These are phyloP conservation scores for Calcarius ornatus DNA, from an alignment of 2,113 vertebrate species.

Conservation along the genomic window DNA sequence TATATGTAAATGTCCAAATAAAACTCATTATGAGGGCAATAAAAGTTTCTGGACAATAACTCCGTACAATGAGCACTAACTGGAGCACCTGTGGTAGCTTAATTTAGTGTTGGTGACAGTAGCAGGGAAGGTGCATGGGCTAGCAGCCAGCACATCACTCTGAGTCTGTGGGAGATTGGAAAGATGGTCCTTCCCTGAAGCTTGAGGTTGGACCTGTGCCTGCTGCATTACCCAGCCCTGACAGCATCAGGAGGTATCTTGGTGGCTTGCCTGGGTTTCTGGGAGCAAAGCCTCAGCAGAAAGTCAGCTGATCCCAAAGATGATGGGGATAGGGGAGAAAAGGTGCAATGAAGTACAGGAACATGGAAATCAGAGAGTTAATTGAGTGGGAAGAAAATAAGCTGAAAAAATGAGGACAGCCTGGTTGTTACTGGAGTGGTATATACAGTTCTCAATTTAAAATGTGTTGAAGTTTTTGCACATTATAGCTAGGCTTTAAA, in stretches of 20 bases:
- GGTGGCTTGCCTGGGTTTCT: neutral
- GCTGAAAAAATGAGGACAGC: neutral
- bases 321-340: neutral
- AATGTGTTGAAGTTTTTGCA: neutral
- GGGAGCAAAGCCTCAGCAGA: neutral
- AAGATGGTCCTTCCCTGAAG: neutral
- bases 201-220: neutral
- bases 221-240: neutral
- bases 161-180: neutral
- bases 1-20: neutral
- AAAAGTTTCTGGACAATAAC: neutral
- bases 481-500: neutral
- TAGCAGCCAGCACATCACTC: neutral
- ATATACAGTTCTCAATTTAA: neutral
- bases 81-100: neutral
- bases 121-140: neutral
- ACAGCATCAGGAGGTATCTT: neutral
- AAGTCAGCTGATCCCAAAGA: neutral
- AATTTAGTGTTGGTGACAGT: neutral
- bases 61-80: neutral
- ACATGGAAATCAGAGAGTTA: neutral
- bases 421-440: neutral
- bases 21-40: neutral
- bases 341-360: neutral
- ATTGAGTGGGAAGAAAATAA: neutral